These are phyloP conservation scores for Horisme vitalbata DNA, from an alignment of 2,888 invertebrate species.

Conservation along the genomic window DNA sequence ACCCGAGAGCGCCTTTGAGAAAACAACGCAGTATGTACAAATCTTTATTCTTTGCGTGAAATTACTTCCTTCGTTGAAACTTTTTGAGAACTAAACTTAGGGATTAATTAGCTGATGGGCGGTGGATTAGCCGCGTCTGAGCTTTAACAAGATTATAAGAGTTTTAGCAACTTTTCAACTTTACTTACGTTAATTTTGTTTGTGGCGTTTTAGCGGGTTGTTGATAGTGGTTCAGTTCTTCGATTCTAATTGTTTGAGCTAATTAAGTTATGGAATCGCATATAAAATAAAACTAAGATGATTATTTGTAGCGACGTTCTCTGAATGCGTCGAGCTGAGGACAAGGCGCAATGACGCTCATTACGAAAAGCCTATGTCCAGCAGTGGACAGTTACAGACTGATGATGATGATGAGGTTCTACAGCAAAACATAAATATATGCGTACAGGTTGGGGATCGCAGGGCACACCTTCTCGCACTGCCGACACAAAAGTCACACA, in stretches of 20 bases:
- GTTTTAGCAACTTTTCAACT: constrained; percentile 74
- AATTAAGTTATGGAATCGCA: not conserved
- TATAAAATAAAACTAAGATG: no score
- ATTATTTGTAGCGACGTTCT: no score
- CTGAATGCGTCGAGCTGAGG: no score
- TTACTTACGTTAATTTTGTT: constrained; percentile 76
- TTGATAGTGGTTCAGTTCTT: constrained; percentile 27
- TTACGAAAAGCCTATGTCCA: no score
- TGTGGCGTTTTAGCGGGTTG: constrained; percentile 50
- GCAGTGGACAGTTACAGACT: no score
- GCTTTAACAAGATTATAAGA: constrained; percentile 80
- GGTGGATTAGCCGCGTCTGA: constrained; percentile 75
- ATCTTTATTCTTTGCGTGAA: constrained; percentile 59
- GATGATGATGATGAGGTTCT: no score
- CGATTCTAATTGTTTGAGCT: not conserved
- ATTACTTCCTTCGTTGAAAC: constrained; percentile 79
- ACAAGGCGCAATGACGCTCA: no score
- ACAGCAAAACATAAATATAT: no score
- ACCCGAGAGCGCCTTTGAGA: no score
- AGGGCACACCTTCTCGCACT: no score
- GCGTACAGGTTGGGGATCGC: no score
- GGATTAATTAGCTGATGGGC: constrained; percentile 82
- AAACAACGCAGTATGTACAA: constrained; percentile 1
- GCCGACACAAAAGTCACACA: not conserved
- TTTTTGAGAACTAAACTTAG: constrained; percentile 79